These are phyloP conservation scores for Mya arenaria DNA, from an alignment of 1,140 invertebrate genomes.

Conservation along the genomic window DNA sequence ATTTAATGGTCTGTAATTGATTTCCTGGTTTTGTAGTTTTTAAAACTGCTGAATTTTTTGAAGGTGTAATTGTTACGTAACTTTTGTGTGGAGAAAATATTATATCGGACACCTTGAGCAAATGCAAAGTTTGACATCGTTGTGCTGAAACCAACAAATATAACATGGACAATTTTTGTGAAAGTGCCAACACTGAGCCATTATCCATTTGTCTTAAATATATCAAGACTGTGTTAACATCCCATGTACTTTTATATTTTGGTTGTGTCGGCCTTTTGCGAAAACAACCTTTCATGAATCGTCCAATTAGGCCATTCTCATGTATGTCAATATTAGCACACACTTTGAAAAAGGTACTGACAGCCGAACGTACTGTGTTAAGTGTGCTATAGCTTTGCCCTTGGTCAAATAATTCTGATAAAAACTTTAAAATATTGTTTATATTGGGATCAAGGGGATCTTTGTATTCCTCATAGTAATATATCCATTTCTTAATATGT, in stretches of 20 bases:
- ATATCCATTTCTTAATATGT: too few relatives aligned
- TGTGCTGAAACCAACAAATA: too few relatives aligned
- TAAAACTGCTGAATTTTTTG: too few relatives aligned
- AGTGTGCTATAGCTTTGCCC: too few relatives aligned
- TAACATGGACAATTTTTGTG: slow-evolving; percentile 11
- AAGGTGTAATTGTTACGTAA: not conserved
- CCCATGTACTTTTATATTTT: not conserved
- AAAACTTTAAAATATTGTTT: too few relatives aligned
- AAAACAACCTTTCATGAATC: not conserved
- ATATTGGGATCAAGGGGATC: too few relatives aligned
- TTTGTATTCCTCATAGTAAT: too few relatives aligned
- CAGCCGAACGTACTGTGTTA: too few relatives aligned
- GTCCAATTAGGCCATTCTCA: too few relatives aligned
- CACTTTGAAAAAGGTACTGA: too few relatives aligned
- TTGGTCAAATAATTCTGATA: too few relatives aligned
- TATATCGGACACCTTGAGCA: slow-evolving; percentile 5
- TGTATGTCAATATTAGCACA: too few relatives aligned
- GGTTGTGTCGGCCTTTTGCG: not conserved
- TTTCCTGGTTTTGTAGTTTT: slow-evolving; percentile 5
- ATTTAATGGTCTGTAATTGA: not conserved
- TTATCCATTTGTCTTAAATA: not conserved
- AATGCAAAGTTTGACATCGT: slow-evolving; percentile 16
- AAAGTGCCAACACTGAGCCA: not conserved
- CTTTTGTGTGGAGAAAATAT: not conserved
- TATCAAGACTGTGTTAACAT: not conserved